Base-by-base conservation (phyloP, 2,113 vertebrate species). In the Butorides virescens region DNA sequence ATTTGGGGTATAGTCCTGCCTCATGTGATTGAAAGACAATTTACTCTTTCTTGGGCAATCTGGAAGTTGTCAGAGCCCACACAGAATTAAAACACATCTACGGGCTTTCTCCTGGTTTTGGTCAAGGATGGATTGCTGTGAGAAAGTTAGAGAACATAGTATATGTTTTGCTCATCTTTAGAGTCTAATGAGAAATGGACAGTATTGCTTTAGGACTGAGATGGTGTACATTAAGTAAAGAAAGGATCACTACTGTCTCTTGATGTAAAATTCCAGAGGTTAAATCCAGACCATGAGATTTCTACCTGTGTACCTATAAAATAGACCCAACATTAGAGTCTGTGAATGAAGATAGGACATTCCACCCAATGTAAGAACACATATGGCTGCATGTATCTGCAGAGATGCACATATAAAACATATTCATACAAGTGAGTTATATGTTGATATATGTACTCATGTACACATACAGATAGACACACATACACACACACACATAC, bases 81-180 rank as follows among this genome's bases (percentile, higher is more conserved):
- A 34, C 1, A 30, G 7, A 52, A 81, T 68, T n/a, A 32, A 84
- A 80, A 63, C 44, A 49, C 9, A 81, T 25, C 13, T 52, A 15
- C 9, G 49, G 26, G 5, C 13, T 13, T 79, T 68, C n/a, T 72
- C 3, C 30, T 55, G 46, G 8, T 19, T 66, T 86, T 44, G 15
- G 47, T 27, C 20, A 58, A 49, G 6, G 9, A 53, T 29, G 11
- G 16, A 63, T 53, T 76, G 7, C 8, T 52, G 5, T 71, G 13
- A 71, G 18, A 82, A 82, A 79, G 18, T 9, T 2, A n/a, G 11
- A 20, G 23, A 74, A 32, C 3, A 5, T 44, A 39, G 55, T 22
- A 30, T 0, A 1, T 1, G 3, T 53, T 89, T 70, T 92, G 0
- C 13, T 49, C 3, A 8, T 7, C 5, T 44, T 53, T 29, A 47